A percentile compares a stretch with the other conserved stretches of the same genome.
Conservation (phyloP, 2,797 vertebrate genomes). For the Octomys mimax region DNA sequence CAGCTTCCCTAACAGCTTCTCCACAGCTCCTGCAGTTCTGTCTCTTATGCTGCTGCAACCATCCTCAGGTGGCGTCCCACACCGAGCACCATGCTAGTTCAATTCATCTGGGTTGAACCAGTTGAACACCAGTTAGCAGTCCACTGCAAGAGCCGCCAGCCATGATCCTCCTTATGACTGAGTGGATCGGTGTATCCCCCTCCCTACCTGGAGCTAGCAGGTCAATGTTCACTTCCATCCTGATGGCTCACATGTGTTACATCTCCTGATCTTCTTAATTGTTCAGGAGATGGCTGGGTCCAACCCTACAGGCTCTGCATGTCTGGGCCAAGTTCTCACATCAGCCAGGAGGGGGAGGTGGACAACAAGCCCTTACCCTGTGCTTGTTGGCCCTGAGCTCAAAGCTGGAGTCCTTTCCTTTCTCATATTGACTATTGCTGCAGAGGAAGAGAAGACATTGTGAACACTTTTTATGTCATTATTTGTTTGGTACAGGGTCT, state of each 20-base stretch:
- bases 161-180: background rate
- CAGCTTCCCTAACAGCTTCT: too few species aligned
- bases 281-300: background rate
- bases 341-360: background rate
- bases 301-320: background rate
- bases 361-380: background rate
- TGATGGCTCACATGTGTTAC: background rate
- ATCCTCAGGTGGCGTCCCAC: too few species aligned
- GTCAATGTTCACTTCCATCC: background rate
- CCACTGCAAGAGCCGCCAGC: too few species aligned
- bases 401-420: fast-evolving
- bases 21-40: too few species aligned
- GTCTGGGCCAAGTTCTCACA: background rate
- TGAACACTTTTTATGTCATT: background rate
- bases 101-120: too few species aligned
- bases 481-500: too few species aligned
- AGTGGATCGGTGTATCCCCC: background rate
- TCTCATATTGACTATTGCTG: background rate
- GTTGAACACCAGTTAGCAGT: too few species aligned
- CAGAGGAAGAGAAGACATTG: too few species aligned
- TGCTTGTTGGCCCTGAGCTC: fast-evolving
- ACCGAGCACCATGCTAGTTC: too few species aligned
- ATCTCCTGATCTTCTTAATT: background rate
- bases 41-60: too few species aligned
- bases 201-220: background rate